These are phyloP conservation scores for Pocillopora verrucosa DNA, from an alignment of 64 coral and sea anemone genomes.

Conservation along the genomic window DNA sequence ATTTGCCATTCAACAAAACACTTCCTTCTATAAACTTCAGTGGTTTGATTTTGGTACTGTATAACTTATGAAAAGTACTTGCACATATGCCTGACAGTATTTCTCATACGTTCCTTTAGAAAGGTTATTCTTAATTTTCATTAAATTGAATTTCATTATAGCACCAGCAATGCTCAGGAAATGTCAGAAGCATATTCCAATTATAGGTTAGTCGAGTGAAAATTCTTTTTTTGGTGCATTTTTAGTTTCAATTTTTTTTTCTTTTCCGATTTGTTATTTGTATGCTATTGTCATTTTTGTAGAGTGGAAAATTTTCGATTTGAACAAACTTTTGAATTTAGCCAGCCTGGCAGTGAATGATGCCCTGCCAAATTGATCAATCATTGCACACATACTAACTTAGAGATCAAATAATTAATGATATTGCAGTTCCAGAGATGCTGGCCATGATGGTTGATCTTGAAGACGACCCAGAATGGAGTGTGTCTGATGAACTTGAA, in stretches of 20 bases:
- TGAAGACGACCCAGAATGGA: constrained; percentile 98
- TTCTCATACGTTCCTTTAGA: not conserved
- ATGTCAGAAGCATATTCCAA: constrained; percentile 68
- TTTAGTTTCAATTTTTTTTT: too few species aligned
- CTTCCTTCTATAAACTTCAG: not conserved
- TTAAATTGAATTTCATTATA: not conserved
- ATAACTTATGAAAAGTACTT: too few species aligned
- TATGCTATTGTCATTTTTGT: too few species aligned
- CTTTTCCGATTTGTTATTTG: too few species aligned
- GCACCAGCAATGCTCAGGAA: constrained; percentile 86
- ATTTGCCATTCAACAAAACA: not conserved
- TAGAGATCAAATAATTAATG: not conserved
- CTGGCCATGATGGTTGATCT: constrained; percentile 99
- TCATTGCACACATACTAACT: too few species aligned
- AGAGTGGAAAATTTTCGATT: too few species aligned
- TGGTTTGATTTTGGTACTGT: not conserved
- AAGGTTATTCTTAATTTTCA: not conserved
- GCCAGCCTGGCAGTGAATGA: too few species aligned
- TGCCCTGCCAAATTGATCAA: too few species aligned
- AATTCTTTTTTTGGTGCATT: not conserved
- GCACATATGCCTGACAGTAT: too few species aligned
- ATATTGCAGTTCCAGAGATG: constrained; percentile 84
- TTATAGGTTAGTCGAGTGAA: constrained; percentile 50
- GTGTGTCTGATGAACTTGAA: constrained; percentile 86
- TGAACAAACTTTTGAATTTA: too few species aligned